phyloP scores from a whole-genome alignment of 2,113 vertebrate genomes.

The Phalacrocorax brasilianus region DNA sequence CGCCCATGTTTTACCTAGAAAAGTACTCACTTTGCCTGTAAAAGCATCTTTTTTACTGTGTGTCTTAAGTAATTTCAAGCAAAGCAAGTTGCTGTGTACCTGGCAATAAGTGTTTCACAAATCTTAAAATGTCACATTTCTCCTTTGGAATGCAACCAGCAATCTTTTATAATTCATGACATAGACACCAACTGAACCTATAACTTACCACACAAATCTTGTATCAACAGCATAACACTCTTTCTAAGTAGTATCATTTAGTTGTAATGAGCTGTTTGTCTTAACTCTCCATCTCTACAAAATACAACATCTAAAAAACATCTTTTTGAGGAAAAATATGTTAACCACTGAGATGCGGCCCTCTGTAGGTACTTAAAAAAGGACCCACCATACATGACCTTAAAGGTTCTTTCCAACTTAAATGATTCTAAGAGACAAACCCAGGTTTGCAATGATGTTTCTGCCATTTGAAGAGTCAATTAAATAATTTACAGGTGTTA shows the following conservation, averaged over 20 bases:
- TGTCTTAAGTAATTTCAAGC: not conserved
- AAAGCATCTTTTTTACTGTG: not conserved
- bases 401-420: no score
- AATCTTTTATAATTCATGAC: not conserved
- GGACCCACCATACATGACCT: not conserved
- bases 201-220: not conserved
- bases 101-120: not conserved
- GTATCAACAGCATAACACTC: not conserved
- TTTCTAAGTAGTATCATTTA: not conserved
- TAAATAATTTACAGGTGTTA: not conserved
- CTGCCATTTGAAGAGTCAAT: not conserved
- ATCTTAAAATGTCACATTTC: not conserved
- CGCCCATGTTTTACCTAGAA: not conserved
- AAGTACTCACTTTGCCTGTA: not conserved
- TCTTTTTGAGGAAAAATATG: not conserved
- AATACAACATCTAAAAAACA: not conserved
- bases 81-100: not conserved
- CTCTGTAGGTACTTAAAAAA: not conserved
- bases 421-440: not conserved
- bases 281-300: not conserved
- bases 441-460: not conserved
- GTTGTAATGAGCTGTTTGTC: not conserved
- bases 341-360: fast-evolving
- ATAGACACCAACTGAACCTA: not conserved
- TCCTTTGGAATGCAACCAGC: not conserved